phyloP scores from a whole-genome alignment of 2,113 vertebrate species.

The Tricholaema leucomelas region DNA sequence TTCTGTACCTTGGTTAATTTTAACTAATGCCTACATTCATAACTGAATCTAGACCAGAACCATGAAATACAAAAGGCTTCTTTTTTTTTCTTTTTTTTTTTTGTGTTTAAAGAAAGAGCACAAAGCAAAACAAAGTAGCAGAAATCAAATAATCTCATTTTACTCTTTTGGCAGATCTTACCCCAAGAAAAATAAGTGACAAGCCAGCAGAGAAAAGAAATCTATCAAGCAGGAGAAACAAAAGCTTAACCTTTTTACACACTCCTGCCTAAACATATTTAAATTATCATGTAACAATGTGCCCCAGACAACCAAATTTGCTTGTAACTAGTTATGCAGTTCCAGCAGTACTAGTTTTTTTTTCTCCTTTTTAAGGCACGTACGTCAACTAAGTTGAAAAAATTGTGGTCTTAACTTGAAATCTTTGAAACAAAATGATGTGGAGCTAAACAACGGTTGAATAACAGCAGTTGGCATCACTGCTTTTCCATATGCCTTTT shows the following conservation, averaged over 20 bases:
- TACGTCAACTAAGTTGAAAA: conserved; percentile 83
- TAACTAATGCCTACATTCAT: conserved; percentile 81
- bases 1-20: conserved; percentile 76
- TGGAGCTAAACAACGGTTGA: conserved; percentile 77
- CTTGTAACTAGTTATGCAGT: conserved; percentile 75
- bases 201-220: conserved; percentile 69
- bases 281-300: conserved; percentile 82
- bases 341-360: conserved; percentile 83
- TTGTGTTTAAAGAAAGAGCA: conserved; percentile 1
- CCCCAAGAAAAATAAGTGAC: conserved; percentile 69
- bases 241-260: conserved; percentile 87
- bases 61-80: conserved; percentile 76
- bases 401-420: conserved; percentile 74
- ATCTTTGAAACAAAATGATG: conserved; percentile 77
- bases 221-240: conserved; percentile 79
- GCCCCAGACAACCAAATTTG: conserved; percentile 81
- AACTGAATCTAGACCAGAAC: conserved; percentile 83
- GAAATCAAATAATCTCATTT: conserved; percentile 66
- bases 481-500: conserved; percentile 7
- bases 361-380: conserved; percentile 93
- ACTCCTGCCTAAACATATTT: conserved; percentile 82
- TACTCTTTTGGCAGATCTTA: conserved; percentile 59
- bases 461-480: conserved; percentile 73
- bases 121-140: conserved; percentile 65
- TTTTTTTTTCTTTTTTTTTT: background rate